Base-by-base conservation (phyloP, 1,140 invertebrate genomes). In the Bombus impatiens region DNA sequence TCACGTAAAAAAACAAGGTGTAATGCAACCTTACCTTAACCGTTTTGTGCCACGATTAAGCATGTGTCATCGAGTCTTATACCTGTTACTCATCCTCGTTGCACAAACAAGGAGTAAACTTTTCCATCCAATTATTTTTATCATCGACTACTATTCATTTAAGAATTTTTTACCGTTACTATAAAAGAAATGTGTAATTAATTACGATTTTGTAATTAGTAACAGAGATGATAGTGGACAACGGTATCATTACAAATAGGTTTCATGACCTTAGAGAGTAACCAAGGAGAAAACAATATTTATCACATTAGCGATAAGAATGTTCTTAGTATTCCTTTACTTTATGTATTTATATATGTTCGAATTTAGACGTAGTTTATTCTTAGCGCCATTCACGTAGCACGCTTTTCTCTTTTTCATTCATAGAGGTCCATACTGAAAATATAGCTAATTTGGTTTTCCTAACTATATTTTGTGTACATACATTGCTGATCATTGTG, bases 41-140 rank as follows among this genome's bases (percentile, higher is more conserved):
- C 9, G 65, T 79, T 86, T 74, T 40, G 40, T 71, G 42, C 10
- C 42, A 47, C 13, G 22, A 47, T 59, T 84, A 62, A 76, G 67
- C 28, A 28, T 67, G 78, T 89, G 87, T 89, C 87, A 89, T 88
- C 82, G 32, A 59, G 59, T 44, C 32, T 67, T 35, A 89, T 89
- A 81, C 82, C 70, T 81, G 70, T 87, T 89, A 89, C 77, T 89
- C 87, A 89, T 89, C 79, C 47, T 77, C 22, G n/a, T 67, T 71
- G 35, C 47, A 44, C 77, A 42, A 80, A 89, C 57, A 89, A 87
- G 88, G 85, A 89, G 47, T 25, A 59, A 57, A 79, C 44, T 83
- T 86, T 67, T 82, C 40, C 35, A n/a, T 72, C n/a, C 70, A 35
- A 67, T 28, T 57, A 65, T 42, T 44, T 68, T 82, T 67, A 53